Percentiles rank a stretch among this genome's conserved stretches.
phyloP scores from a whole-genome alignment of 1,140 invertebrate species.

The Philaenus spumarius region DNA sequence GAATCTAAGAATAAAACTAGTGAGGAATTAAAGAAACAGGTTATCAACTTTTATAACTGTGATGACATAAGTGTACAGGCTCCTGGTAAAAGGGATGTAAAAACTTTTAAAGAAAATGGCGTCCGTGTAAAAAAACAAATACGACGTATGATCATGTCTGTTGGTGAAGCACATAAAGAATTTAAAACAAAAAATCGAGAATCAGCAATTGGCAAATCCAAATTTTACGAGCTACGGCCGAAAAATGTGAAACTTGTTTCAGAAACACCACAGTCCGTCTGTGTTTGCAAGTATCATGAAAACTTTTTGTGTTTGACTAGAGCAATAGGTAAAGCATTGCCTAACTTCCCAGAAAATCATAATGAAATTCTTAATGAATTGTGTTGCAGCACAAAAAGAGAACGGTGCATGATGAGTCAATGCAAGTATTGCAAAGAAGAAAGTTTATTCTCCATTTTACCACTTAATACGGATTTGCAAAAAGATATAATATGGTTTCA shows the following conservation, averaged over 20 bases:
- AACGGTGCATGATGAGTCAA: not conserved
- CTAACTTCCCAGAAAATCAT: not conserved
- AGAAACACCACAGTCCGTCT: not conserved
- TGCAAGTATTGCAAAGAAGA: constrained; percentile 1
- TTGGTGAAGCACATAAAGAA: not conserved
- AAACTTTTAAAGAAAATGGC: constrained; percentile 1
- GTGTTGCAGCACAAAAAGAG: not conserved
- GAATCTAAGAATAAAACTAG: constrained; percentile 3
- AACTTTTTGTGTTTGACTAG: not conserved
- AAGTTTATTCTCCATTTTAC: too few species aligned
- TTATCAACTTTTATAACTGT: not conserved
- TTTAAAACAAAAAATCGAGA: not conserved
- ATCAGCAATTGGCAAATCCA: not conserved
- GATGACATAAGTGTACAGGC: not conserved
- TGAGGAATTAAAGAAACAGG: constrained; percentile 4
- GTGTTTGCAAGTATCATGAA: constrained; percentile 2
- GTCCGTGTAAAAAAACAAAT: not conserved
- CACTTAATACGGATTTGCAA: too few species aligned
- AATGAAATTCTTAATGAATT: not conserved
- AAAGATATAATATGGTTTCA: too few species aligned
- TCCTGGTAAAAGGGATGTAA: not conserved
- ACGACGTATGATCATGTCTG: not conserved
- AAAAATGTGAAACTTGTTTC: not conserved
- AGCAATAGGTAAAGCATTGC: not conserved
- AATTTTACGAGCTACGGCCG: not conserved